These are phyloP conservation scores for Odontothrips loti DNA, from an alignment of 2,888 invertebrate species.

Conservation along the genomic window DNA sequence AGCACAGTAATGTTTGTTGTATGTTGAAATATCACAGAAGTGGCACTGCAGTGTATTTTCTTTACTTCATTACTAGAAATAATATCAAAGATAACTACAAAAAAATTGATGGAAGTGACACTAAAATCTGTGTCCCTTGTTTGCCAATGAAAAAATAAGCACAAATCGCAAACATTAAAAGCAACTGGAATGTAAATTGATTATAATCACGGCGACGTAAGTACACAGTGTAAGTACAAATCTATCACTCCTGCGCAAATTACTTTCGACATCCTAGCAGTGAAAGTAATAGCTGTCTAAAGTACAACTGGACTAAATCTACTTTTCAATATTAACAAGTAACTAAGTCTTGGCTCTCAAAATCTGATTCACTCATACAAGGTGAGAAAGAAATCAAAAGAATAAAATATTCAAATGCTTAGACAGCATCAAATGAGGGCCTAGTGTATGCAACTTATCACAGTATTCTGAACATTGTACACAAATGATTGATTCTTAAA, in stretches of 20 bases:
- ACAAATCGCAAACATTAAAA: slow-evolving; percentile 29
- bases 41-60: slow-evolving; percentile 15
- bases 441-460: slow-evolving; percentile 8
- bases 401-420: background rate
- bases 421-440: background rate
- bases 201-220: slow-evolving; percentile 6
- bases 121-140: slow-evolving; percentile 22
- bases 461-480: slow-evolving; percentile 17
- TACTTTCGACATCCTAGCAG: background rate
- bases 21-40: slow-evolving; percentile 28
- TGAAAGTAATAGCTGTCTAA: background rate
- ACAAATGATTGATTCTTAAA: background rate
- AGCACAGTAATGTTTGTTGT: background rate
- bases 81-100: slow-evolving; percentile 28
- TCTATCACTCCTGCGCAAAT: background rate
- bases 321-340: background rate
- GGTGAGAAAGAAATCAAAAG: slow-evolving; percentile 22
- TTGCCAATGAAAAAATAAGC: slow-evolving; percentile 29
- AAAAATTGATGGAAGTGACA: slow-evolving; percentile 28
- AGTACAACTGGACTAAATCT: background rate
- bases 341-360: slow-evolving; percentile 17
- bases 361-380: background rate
- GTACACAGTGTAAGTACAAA: slow-evolving; percentile 8
- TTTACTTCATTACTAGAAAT: slow-evolving; percentile 21
- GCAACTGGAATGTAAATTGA: slow-evolving; percentile 27